Evolutionary conservation across 2,113 vertebrate genomes (phyloP).

Genomic region (Bungarus multicinctus): DNA sequence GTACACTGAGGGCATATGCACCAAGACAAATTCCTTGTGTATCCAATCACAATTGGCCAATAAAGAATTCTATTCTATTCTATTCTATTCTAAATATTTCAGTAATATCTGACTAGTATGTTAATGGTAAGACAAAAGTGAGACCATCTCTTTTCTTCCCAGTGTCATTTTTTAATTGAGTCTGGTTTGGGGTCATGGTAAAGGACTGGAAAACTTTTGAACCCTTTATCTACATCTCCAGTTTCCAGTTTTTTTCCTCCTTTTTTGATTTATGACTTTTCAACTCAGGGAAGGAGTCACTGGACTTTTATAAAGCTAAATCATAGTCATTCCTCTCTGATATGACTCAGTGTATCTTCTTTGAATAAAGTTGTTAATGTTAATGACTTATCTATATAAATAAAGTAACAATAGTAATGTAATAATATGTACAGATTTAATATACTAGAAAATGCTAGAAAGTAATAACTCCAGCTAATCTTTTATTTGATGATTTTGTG

Average conservation of each 20-base stretch:
- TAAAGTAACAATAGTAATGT: not conserved
- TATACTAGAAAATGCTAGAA: not conserved
- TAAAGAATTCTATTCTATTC: too few relatives aligned
- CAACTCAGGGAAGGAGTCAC: not conserved
- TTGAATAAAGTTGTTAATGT: not conserved
- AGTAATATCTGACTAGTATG: not conserved
- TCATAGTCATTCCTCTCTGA: not conserved
- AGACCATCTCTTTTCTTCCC: not conserved
- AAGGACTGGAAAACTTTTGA: not conserved
- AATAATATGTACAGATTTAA: not conserved
- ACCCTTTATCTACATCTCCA: not conserved
- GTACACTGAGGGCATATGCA: too few relatives aligned
- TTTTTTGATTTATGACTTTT: not conserved
- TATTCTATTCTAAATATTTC: not conserved
- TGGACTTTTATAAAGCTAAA: not conserved
- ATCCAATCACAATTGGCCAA: too few relatives aligned
- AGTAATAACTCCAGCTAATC: not conserved
- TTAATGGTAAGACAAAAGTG: not conserved
- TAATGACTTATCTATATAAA: not conserved
- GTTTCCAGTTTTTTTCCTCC: not conserved
- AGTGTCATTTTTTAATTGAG: not conserved
- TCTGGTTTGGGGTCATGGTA: not conserved
- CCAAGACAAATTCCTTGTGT: too few relatives aligned
- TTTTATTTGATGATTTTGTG: constrained; percentile 3
- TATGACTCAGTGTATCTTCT: not conserved